Base-by-base conservation (phyloP, 1,140 invertebrate genomes). In the Papilio polytes region DNA sequence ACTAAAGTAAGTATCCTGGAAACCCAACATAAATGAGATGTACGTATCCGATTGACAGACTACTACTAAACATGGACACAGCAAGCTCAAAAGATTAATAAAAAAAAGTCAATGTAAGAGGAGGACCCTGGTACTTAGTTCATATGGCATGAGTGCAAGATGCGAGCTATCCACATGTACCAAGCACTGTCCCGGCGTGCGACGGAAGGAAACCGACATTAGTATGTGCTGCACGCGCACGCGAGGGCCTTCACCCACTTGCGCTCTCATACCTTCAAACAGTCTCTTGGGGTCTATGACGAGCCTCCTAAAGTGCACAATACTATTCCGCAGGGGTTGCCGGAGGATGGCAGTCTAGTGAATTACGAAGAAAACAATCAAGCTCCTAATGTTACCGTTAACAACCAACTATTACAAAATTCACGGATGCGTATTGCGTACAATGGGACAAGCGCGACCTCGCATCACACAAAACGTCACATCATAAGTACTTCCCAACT, bases 241-340 rank as follows among this genome's bases (percentile, higher is more conserved):
- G 82, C 83, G 20, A 44, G 51, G 41, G 20, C 84, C 84, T 85
- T 85, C 80, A 85, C 84, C 84, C 79, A 85, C 77, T 77, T 85
- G 80, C 74, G 36, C 8, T 15, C 82, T 80, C 81, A 81, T 78
- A 83, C 76, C 66, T 80, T 3, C 36, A 36, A 44, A 44, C 66
- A 70, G n/a, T 46, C 72, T 41, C 72, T 31, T 31, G 63, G 26
- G 63, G 6, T 15, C 31, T 70, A 70, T 70, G 26, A 66, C 63
- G 26, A 15, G 3, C 22, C 22, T 66, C 22, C 12, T 12, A 66
- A 66, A 31, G 63, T 15, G 22, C 22, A 13, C 22, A 66, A 66
- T 66, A 56, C 53, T 53, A 20, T 20, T 12, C 56, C n/a, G 22
- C 56, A 59, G n/a, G 6, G 20, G 8, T 12, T 13, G 10, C 22